Evolutionary conservation across 2,113 vertebrate genomes (phyloP), one percentile per base, ranked within the genome.

Genomic region (Protomyctophum bolini): DNA sequence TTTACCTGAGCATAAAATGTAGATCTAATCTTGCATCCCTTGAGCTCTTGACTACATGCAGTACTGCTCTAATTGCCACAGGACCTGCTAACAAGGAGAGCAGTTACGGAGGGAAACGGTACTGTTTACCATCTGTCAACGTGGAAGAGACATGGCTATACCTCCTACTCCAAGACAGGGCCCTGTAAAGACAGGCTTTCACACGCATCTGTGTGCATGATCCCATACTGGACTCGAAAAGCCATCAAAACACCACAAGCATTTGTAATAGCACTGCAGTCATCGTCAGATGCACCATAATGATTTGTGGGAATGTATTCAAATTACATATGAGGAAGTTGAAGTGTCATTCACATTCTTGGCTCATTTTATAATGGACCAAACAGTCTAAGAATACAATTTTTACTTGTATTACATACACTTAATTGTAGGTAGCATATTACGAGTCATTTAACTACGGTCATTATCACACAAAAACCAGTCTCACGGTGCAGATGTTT

Each of bases 341-440:
- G 9, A 9, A 11, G 10, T 15, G 10, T 12, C 12, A 46, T 33
- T 58, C 3, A 14, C 8, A 14, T 58, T 28, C 8, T 70, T 48
- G 3, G 5, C 5, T 56, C 2, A 8, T 54, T 11, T 28, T 6
- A 14, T 1, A 28, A 59, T 60, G 15, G 21, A 54, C 1, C 3
- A n/a, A n/a, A 3, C 10, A 2, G 47, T 12, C 11, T 54, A 21
- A 66, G 33, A 41, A 6, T 10, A 4, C 0, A 58, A 10, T 14
- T 68, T 81, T 75, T 66, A 49, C 50, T 58, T 82, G 77, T 70
- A 83, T 66, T 9, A 7, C 6, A 4, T 33, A n/a, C n/a, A n/a
- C n/a, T n/a, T n/a, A 63, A 21, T 21, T 21, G 66, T 21, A 59
- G 61, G 6, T 45, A 33, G 0, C 61, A 48, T 9, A 11, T 7